Evolutionary conservation across 2,797 vertebrate genomes (phyloP).

Genomic region (Erithacus rubecula): DNA sequence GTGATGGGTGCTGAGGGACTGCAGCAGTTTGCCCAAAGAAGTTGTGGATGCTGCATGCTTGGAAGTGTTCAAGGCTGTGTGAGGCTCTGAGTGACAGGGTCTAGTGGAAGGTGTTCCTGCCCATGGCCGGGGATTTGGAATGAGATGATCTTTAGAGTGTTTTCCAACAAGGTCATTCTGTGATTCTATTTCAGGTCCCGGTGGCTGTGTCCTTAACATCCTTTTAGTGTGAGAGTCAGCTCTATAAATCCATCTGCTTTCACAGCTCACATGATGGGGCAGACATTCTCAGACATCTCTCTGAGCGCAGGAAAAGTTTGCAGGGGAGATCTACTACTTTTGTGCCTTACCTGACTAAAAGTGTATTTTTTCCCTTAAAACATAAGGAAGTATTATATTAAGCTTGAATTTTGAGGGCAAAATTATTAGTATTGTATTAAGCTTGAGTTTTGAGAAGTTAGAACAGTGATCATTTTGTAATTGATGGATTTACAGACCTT

Average conservation of each 20-base stretch:
- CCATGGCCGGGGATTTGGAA: neutral
- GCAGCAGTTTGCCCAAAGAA: neutral
- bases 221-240: neutral
- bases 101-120: neutral
- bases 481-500: neutral
- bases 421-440: neutral
- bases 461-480: neutral
- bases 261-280: too few relatives aligned
- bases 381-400: neutral
- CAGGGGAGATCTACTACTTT: neutral
- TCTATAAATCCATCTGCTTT: neutral
- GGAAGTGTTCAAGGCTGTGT: neutral
- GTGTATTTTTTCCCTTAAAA: neutral
- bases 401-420: neutral
- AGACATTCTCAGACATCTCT: neutral
- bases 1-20: neutral
- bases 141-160: neutral
- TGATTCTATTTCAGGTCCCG: rapidly evolving
- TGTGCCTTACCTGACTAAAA: neutral
- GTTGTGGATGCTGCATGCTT: neutral
- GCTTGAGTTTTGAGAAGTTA: neutral
- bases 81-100: neutral
- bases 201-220: neutral
- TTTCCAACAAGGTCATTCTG: neutral
- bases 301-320: neutral